phyloP scores from a whole-genome alignment of 2,888 invertebrate genomes.

The Euphydryas editha region DNA sequence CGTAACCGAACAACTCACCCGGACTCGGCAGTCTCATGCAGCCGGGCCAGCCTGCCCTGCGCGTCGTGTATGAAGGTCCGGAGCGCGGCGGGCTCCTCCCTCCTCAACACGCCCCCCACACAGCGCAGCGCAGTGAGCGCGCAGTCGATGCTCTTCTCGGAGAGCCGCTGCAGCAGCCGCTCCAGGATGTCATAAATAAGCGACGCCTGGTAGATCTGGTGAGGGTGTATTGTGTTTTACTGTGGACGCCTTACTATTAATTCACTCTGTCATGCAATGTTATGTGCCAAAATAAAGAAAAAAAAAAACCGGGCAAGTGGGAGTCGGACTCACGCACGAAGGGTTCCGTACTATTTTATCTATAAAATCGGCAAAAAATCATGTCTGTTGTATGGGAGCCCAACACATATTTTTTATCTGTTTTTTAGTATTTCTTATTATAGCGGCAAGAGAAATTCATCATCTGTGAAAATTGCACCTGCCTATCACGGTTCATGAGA shows the following conservation, averaged over 20 bases:
- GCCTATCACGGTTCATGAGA: too few relatives aligned
- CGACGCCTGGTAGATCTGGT: conserved; percentile 89
- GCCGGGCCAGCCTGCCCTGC: conserved; percentile 83
- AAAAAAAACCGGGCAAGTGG: too few relatives aligned
- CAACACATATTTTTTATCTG: too few relatives aligned
- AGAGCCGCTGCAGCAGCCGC: conserved; percentile 83
- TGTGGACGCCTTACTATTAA: background rate
- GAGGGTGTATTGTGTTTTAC: background rate
- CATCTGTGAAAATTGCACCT: too few relatives aligned
- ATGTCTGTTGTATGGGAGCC: too few relatives aligned
- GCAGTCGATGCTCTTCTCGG: conserved; percentile 93
- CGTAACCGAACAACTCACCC: conserved; percentile 61
- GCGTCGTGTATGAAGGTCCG: conserved; percentile 88
- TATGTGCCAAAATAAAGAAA: too few relatives aligned
- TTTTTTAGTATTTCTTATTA: too few relatives aligned
- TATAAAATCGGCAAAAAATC: too few relatives aligned
- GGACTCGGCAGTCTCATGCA: conserved; percentile 55
- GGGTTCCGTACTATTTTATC: too few relatives aligned
- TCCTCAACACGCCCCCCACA: conserved; percentile 93
- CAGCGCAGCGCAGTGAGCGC: conserved; percentile 89
- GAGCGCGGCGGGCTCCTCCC: conserved; percentile 92
- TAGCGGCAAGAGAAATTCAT: too few relatives aligned
- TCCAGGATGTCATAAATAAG: conserved; percentile 92
- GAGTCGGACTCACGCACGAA: too few relatives aligned
- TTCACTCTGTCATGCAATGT: too few relatives aligned